Evolutionary conservation across 2,113 vertebrate genomes (phyloP).

Genomic region (Falco punctatus): DNA sequence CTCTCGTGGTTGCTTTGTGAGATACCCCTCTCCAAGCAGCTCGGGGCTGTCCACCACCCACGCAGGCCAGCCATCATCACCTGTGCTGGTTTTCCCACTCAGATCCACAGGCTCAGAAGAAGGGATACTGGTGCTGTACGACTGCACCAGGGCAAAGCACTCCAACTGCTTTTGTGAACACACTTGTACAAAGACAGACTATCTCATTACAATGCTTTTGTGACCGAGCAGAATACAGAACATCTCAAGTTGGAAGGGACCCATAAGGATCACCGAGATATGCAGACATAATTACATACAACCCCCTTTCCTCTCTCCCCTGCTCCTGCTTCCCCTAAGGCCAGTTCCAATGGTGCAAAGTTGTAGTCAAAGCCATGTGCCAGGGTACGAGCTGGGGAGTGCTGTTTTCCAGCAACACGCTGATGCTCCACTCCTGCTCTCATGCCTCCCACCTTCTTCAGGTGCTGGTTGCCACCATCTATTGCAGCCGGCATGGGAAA

Average conservation of each 20-base stretch:
- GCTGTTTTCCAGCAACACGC: fast-evolving
- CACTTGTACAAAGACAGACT: too few relatives aligned
- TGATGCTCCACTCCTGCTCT: fast-evolving
- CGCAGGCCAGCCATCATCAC: background rate
- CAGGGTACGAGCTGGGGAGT: fast-evolving
- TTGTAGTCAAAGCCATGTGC: background rate
- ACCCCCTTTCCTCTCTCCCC: background rate
- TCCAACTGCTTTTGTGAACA: background rate
- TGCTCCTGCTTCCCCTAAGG: background rate
- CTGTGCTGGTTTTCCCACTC: background rate
- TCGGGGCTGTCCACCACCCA: background rate
- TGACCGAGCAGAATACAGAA: too few relatives aligned
- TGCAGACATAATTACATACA: too few relatives aligned
- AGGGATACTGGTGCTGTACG: background rate
- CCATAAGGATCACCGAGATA: too few relatives aligned
- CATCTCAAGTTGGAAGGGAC: too few relatives aligned
- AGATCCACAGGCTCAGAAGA: background rate
- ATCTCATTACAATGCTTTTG: too few relatives aligned
- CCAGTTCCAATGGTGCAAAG: background rate
- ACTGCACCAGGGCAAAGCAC: background rate
- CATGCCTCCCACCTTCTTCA: fast-evolving
- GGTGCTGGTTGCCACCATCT: fast-evolving
- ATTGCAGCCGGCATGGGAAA: background rate
- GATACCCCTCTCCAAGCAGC: background rate
- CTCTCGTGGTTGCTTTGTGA: background rate